Base-by-base conservation (phyloP, 2,113 vertebrate species). In the Nematolebias whitei region DNA sequence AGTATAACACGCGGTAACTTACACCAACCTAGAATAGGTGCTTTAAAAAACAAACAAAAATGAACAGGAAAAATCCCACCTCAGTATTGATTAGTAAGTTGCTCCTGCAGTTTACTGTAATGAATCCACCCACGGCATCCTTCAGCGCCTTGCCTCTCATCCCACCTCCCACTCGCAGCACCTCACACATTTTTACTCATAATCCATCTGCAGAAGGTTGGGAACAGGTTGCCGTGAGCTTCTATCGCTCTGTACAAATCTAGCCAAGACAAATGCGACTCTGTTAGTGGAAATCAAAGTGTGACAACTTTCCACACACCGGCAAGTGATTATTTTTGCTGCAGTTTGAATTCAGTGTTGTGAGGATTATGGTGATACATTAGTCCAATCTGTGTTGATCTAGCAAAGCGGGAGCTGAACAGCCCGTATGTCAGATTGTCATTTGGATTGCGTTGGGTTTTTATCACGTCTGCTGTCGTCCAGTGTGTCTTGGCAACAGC, bases 381-480 rank as follows among this genome's bases (percentile, higher is more conserved):
- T 74, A 74, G 81, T 76, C 81, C 79, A 74, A 73, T 87, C 78
- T 85, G 80, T 89, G 89, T 85, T 85, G 76, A 87, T 89, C 67
- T 72, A 79, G 68, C 64, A 80, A 74, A 83, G 70, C 81, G 59
- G 77, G 78, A 84, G 78, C 83, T 73, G 67, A 83, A 61, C 74
- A 74, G 80, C 68, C 71, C 79, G 57, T 78, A 84, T 87, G 85
- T 85, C 75, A 67, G 65, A 76, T 78, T 56, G 57, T 73, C 61
- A 56, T 74, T 77, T 76, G 73, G 70, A 76, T 67, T 57, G 70
- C 50, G 78, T 79, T 59, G 57, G 62, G 35, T 69, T 84, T 80
- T 75, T 67, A 80, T 72, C 66, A 41, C 18, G 49, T 76, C 79
- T 68, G 79, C 63, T 79, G 53, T 63, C 54, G 80, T 79, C 74